These are phyloP conservation scores for Fistularia tabacaria DNA, from an alignment of 2,797 vertebrate genomes.

Conservation along the genomic window DNA sequence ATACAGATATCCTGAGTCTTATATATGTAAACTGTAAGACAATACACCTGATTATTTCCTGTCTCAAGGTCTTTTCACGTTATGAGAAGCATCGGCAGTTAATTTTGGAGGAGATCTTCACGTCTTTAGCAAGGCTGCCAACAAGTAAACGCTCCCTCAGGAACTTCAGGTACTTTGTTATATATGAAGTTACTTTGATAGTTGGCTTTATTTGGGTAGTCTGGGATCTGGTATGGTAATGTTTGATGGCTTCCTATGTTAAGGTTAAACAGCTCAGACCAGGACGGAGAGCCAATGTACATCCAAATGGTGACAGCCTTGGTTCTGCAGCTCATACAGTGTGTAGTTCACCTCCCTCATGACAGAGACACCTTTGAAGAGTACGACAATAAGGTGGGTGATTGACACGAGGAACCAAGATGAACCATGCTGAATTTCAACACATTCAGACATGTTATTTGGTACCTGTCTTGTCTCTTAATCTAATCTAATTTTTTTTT, in stretches of 20 bases:
- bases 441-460: background rate
- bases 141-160: slow-evolving; percentile 97
- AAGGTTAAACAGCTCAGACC: slow-evolving; percentile 94
- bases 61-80: slow-evolving; percentile 88
- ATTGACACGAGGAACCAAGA: background rate
- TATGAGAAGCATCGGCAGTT: slow-evolving; percentile 97
- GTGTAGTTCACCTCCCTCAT: slow-evolving; percentile 91
- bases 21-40: background rate
- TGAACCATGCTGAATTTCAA: background rate
- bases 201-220: background rate
- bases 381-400: slow-evolving; percentile 84
- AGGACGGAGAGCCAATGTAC: slow-evolving; percentile 93
- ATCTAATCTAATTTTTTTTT: background rate
- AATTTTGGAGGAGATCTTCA: slow-evolving; percentile 97
- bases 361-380: slow-evolving; percentile 87
- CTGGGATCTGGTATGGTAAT: background rate
- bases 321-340: slow-evolving; percentile 96
- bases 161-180: slow-evolving; percentile 87
- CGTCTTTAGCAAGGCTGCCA: slow-evolving; percentile 92
- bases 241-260: background rate
- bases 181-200: background rate
- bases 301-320: slow-evolving; percentile 98
- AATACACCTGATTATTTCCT: background rate
- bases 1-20: background rate
- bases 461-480: background rate